A percentile compares a stretch with the other conserved stretches of the same genome.
phyloP scores from a whole-genome alignment of 1,140 invertebrate genomes.

The Drosophila quadrilineata region DNA sequence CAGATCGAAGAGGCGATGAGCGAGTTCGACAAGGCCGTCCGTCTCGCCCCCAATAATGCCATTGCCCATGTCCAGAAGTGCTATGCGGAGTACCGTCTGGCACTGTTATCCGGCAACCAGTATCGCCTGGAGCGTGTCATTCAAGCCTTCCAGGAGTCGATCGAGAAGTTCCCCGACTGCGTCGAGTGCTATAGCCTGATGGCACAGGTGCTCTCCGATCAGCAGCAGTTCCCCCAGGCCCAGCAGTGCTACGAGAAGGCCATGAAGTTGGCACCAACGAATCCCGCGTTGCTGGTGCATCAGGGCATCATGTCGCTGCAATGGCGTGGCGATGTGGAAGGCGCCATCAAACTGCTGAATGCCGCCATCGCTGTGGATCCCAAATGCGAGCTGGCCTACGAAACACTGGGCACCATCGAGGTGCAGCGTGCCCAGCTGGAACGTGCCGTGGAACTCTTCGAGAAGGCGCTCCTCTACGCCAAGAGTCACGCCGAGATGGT shows the following conservation, averaged over 20 bases:
- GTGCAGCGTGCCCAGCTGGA: constrained; percentile 90
- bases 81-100: constrained; percentile 90
- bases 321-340: constrained; percentile 91
- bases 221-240: constrained; percentile 90
- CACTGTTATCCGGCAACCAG: constrained; percentile 83
- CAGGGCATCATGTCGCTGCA: constrained; percentile 92
- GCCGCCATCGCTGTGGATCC: constrained; percentile 93
- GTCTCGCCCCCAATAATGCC: constrained; percentile 90
- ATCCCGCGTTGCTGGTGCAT: constrained; percentile 93
- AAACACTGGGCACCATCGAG: constrained; percentile 96
- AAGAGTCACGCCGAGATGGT: constrained; percentile 93
- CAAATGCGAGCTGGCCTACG: constrained; percentile 96
- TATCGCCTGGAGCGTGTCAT: constrained; percentile 84
- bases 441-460: constrained; percentile 91
- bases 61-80: constrained; percentile 94
- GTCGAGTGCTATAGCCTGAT: constrained; percentile 92
- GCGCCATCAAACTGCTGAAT: constrained; percentile 89
- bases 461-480: constrained; percentile 93
- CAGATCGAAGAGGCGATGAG: constrained; percentile 88
- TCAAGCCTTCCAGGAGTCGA: constrained; percentile 87
- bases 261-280: constrained; percentile 90
- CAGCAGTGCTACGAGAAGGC: constrained; percentile 92
- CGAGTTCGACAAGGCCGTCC: constrained; percentile 92
- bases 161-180: constrained; percentile 91
- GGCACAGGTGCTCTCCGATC: constrained; percentile 92